Base-by-base conservation (phyloP, 1,140 invertebrate genomes). In the Lepidotrigona ventralis region DNA sequence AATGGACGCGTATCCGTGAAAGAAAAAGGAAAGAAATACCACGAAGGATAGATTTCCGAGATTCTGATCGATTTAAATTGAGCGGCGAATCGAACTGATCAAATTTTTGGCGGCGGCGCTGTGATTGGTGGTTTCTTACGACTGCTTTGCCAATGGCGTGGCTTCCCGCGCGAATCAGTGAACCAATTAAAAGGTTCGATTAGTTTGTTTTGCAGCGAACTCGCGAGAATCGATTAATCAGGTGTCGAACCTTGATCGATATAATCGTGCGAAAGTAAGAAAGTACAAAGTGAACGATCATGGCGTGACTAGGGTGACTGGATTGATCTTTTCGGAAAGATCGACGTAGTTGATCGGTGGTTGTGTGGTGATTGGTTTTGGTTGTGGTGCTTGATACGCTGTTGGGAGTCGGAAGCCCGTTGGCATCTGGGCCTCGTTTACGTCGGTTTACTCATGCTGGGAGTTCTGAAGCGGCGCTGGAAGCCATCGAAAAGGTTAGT, bases 401-500 rank as follows among this genome's bases (percentile, higher is more conserved):
- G 66, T 82, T 85, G 83, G 85, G 68, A 83, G 39, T 68, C 82
- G 82, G 84, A 88, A 85, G 76, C 72, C 69, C 78, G 60, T 83
- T 85, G 83, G 83, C 69, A 85, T 63, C 73, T 85, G 81, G 85
- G 79, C 75, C 78, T 88, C 81, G 56, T 81, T 81, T 72, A 84
- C 75, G 33, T 90, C 86, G 76, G 84, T 79, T 80, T 88, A 86
- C 81, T 86, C 87, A 92, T 92, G 92, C 88, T 93, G 83, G 92
- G 92, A 85, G 91, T 93, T 69, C 87, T 93, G 33, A 93, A 93
- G 86, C 92, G 92, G 86, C 92, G 92, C 85, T 93, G 92, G 92
- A 93, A 93, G 89, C 92, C 92, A 83, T 92, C 92, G 63, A 93
- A 93, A 90, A 86, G 92, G 92, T 93, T 60, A 90, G 85, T 46